Conservation (phyloP, 2,797 vertebrate genomes). For the Myotis findleyi region DNA sequence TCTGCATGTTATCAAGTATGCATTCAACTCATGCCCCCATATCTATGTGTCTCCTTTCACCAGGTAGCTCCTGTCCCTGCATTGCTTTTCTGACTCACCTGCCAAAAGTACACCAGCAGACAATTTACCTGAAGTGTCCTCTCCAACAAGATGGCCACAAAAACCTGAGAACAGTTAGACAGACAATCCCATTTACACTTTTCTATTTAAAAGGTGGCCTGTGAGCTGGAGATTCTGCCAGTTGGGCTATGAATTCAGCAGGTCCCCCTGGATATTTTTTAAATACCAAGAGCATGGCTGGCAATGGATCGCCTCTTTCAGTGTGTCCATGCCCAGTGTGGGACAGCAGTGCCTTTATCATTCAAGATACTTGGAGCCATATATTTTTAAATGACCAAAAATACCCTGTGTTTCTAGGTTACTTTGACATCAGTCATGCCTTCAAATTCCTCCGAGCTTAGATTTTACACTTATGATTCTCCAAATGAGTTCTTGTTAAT, state of each 20-base stretch:
- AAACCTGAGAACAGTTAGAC: not conserved
- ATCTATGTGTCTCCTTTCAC: not conserved
- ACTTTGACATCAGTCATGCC: constrained; percentile 64
- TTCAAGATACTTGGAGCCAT: not conserved
- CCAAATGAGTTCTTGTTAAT: constrained; percentile 58
- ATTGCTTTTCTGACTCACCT: not conserved
- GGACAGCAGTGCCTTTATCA: not conserved
- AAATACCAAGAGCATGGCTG: not conserved
- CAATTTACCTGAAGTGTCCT: not conserved
- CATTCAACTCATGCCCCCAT: not conserved
- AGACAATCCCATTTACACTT: not conserved
- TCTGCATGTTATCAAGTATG: not conserved
- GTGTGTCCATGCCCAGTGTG: not conserved
- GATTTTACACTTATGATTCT: constrained; percentile 2
- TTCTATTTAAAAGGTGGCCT: not conserved
- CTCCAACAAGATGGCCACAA: not conserved
- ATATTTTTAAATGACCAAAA: constrained; percentile 50
- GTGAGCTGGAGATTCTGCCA: not conserved
- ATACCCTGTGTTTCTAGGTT: constrained; percentile 49
- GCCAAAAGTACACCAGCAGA: not conserved
- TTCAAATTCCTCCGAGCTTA: constrained; percentile 60
- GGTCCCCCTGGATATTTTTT: not conserved
- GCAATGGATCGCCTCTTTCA: not conserved
- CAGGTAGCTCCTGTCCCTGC: not conserved
- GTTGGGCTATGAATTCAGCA: not conserved